Evolutionary conservation across 2,888 invertebrate species (phyloP), one percentile per base, ranked within the genome.

Genomic region (Melinaea menophilus): DNA sequence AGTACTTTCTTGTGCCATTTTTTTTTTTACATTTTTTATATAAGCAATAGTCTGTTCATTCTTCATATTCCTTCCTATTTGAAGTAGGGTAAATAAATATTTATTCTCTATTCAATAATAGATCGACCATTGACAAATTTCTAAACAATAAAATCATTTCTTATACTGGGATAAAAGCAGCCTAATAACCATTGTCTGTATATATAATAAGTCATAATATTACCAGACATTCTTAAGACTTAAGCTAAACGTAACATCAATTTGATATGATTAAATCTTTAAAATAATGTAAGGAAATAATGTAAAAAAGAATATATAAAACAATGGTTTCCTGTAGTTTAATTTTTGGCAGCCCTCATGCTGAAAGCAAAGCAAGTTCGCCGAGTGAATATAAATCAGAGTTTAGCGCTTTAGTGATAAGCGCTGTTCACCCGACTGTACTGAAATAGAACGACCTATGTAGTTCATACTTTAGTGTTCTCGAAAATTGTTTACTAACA

Each of bases 341-440:
- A 62, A 56, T 55, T 63, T 62, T 67, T 67, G 65, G 67, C 67
- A 65, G 57, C 61, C 65, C 59, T 60, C 58, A 55, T 61, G 65
- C 66, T 57, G 63, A 57, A 65, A 65, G 62, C 60, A 61, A 47
- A 57, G 55, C 51, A 60, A 68, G 65, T 68, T 67, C 65, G 69
- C 71, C 61, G 63, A 71, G 71, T 69, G 69, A 71, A 80, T 80
- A 80, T 82, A 81, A 82, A 81, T 80, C 80, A 79, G 72, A 76
- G 70, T 79, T 79, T 75, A 77, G 74, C 71, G 74, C 72, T 74
- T 74, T 71, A 70, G 74, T 74, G 79, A 79, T 81, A 79, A 80
- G 76, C 73, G 71, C 68, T 66, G 74, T 69, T 76, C 75, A 74
- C 70, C 73, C 72, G 63, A 72, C 76, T 73, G 74, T 72, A 62